These are phyloP conservation scores for Nyctibius bracteatus DNA, from an alignment of 2,113 vertebrate species.

Conservation along the genomic window DNA sequence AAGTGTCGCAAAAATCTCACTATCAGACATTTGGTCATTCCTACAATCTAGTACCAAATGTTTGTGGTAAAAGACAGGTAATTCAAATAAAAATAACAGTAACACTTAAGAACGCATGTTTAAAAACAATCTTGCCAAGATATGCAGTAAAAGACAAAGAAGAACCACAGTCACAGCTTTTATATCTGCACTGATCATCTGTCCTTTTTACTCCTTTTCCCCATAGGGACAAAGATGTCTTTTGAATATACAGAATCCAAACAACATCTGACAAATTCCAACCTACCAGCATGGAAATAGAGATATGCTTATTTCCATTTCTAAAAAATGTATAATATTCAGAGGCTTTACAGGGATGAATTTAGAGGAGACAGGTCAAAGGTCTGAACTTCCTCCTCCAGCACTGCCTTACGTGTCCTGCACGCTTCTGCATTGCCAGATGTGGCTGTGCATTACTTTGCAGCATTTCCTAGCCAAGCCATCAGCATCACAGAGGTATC, in stretches of 20 bases:
- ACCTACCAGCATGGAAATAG: neutral
- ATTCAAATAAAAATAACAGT: neutral
- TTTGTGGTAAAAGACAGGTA: neutral
- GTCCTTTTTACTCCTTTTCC: neutral
- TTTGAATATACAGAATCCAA: neutral
- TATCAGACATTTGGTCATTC: neutral
- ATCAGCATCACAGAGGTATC: neutral
- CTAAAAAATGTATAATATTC: neutral
- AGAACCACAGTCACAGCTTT: neutral
- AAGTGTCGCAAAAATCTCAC: neutral
- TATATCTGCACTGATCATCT: neutral
- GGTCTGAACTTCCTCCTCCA: neutral
- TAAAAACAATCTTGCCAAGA: neutral
- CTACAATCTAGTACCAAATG: neutral
- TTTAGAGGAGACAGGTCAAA: neutral
- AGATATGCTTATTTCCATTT: neutral
- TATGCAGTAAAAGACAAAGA: neutral
- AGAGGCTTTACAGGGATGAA: neutral
- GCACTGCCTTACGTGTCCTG: too few relatives aligned
- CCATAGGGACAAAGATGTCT: neutral
- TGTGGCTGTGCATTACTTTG: neutral
- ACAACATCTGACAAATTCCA: neutral
- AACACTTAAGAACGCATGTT: rapidly evolving
- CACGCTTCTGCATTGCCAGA: too few relatives aligned
- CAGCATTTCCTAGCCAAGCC: neutral